These are phyloP conservation scores for Scaptomyza flava DNA, from an alignment of 2,888 invertebrate species.

Conservation along the genomic window DNA sequence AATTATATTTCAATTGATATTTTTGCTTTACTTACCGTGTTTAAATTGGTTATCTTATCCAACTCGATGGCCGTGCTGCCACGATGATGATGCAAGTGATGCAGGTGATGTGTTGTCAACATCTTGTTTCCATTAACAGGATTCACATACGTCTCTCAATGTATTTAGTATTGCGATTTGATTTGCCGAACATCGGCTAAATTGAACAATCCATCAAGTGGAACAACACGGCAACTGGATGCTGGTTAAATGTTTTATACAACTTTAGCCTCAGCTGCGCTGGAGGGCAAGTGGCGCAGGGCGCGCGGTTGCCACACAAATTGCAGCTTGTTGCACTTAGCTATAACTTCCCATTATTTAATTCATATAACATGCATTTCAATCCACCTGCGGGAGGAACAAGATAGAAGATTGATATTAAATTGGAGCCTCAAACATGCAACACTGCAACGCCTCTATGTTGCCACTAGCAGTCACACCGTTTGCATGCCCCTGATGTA, in stretches of 20 bases:
- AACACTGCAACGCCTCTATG: constrained; percentile 44
- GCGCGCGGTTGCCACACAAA: constrained; percentile 28
- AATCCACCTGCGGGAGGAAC: constrained; percentile 50
- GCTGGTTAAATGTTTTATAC: constrained; percentile 9
- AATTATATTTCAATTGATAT: background rate
- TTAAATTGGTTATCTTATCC: constrained; percentile 84
- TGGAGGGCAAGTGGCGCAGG: background rate
- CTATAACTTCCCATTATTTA: constrained; percentile 51
- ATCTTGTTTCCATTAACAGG: constrained; percentile 71
- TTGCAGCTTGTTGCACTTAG: constrained; percentile 63
- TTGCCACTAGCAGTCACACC: constrained; percentile 2
- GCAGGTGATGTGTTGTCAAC: constrained; percentile 84
- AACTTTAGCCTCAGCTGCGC: constrained; percentile 5
- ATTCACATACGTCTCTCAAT: constrained; percentile 56
- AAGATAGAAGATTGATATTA: constrained; percentile 37
- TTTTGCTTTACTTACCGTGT: constrained; percentile 78
- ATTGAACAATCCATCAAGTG: constrained; percentile 64
- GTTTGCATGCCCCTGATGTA: background rate
- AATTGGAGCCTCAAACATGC: constrained; percentile 26
- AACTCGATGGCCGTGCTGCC: constrained; percentile 83
- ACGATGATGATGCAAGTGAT: constrained; percentile 84
- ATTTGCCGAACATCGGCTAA: constrained; percentile 35
- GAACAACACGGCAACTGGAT: constrained; percentile 20
- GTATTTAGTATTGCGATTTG: constrained; percentile 26
- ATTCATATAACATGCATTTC: constrained; percentile 62